These are phyloP conservation scores for Margaritifera margaritifera DNA, from an alignment of 2,888 invertebrate genomes.

Conservation along the genomic window DNA sequence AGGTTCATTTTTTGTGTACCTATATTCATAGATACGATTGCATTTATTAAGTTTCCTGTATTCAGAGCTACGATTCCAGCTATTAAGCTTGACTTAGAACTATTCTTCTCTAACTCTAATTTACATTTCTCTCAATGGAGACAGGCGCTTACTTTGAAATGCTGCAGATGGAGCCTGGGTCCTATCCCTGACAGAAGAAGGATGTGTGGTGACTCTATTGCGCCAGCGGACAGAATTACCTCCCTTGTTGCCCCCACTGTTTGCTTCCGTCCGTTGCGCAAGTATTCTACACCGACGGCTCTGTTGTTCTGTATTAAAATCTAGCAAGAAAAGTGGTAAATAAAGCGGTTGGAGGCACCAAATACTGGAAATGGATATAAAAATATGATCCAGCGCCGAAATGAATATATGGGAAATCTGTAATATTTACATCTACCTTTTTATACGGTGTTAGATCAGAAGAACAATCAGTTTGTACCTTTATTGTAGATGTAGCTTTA, in stretches of 20 bases:
- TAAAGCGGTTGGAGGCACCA: too few relatives aligned
- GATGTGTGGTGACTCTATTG: constrained; percentile 70
- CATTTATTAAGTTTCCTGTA: too few relatives aligned
- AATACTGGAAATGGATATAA: too few relatives aligned
- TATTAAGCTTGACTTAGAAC: neutral
- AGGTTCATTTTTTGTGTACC: too few relatives aligned
- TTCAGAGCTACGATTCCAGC: too few relatives aligned
- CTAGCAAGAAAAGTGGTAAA: constrained; percentile 13
- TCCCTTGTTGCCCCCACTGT: constrained; percentile 57
- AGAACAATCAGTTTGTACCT: too few relatives aligned
- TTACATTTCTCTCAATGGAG: neutral
- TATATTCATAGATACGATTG: too few relatives aligned
- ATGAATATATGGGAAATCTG: too few relatives aligned
- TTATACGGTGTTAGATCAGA: too few relatives aligned
- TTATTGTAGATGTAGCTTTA: too few relatives aligned
- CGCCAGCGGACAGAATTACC: constrained; percentile 70
- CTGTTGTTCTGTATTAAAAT: constrained; percentile 55
- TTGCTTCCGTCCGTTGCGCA: constrained; percentile 49
- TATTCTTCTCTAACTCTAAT: neutral
- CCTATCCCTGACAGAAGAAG: constrained; percentile 72
- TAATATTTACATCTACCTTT: too few relatives aligned
- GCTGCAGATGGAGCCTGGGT: constrained; percentile 65
- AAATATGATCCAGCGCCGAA: too few relatives aligned
- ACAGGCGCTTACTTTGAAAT: constrained; percentile 54
- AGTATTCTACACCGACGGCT: constrained; percentile 62